Conservation (phyloP, 2,888 invertebrate species). For the Aspidiotus destructor region DNA sequence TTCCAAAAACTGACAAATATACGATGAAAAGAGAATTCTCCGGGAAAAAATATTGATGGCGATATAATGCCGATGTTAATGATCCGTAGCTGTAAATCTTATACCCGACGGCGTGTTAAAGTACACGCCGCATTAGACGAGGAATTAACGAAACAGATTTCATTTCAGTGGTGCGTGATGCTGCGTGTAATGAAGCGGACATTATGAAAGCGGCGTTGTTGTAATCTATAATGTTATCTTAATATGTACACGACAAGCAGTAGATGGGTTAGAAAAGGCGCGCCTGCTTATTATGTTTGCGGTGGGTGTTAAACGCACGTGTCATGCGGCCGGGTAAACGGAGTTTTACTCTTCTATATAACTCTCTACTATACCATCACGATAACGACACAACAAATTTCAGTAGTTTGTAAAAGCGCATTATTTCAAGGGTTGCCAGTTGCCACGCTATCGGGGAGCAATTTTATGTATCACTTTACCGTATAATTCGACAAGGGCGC, state of each 20-base stretch:
- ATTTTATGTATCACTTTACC: conserved; percentile 5
- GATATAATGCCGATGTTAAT: conserved; percentile 10
- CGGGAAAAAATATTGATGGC: conserved; percentile 1
- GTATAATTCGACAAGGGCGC: conserved; percentile 15
- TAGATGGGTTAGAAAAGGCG: conserved; percentile 12
- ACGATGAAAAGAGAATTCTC: background rate
- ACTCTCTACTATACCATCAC: background rate
- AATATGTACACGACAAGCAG: conserved; percentile 30
- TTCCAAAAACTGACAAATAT: background rate
- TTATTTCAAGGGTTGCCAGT: conserved; percentile 16
- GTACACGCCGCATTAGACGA: conserved; percentile 5
- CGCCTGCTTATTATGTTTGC: conserved; percentile 32
- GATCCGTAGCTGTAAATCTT: conserved; percentile 11
- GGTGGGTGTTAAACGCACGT: conserved; percentile 33
- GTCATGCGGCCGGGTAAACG: conserved; percentile 29
- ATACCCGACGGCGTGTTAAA: background rate
- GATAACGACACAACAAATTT: background rate
- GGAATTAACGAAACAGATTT: conserved; percentile 30
- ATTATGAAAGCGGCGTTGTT: conserved; percentile 29
- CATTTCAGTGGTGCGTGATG: conserved; percentile 26
- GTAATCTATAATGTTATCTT: conserved; percentile 32
- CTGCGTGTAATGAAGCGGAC: conserved; percentile 32
- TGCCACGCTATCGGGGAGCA: conserved; percentile 6
- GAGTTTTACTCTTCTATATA: conserved; percentile 11
- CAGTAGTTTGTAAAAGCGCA: background rate